A percentile compares a stretch with the other conserved stretches of the same genome.
These are phyloP conservation scores for Esox lucius DNA, from an alignment of 2,797 vertebrate genomes.

Conservation along the genomic window DNA sequence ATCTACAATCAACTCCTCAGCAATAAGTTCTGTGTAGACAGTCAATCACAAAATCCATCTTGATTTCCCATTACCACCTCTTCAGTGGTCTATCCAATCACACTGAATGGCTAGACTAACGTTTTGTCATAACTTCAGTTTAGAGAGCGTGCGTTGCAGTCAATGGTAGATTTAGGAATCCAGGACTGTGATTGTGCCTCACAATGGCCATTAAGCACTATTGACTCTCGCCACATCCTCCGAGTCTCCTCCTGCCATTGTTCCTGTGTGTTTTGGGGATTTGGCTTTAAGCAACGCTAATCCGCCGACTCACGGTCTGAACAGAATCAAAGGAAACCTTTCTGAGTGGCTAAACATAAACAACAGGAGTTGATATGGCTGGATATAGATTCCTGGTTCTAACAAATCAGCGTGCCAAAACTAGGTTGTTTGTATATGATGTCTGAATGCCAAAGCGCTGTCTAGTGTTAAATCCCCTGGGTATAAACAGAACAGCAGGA, in stretches of 20 bases:
- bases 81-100: neutral
- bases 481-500: too few relatives aligned
- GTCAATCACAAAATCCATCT: neutral
- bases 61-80: neutral
- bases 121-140: neutral
- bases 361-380: neutral
- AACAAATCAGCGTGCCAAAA: too few relatives aligned
- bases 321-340: neutral
- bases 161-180: neutral
- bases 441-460: too few relatives aligned
- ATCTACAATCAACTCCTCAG: slow-evolving; percentile 12
- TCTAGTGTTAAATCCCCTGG: too few relatives aligned
- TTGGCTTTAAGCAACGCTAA: slow-evolving; percentile 5
- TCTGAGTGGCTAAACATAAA: slow-evolving; percentile 25
- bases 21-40: neutral
- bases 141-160: neutral
- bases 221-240: slow-evolving; percentile 3
- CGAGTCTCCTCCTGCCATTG: neutral
- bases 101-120: slow-evolving; percentile 1
- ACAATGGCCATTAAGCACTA: neutral
- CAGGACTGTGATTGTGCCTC: neutral
- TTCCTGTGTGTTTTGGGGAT: neutral
- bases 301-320: slow-evolving; percentile 16
- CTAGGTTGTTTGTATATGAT: too few relatives aligned
- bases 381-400: neutral